Conservation (phyloP, 2,888 invertebrate genomes). For the Neoscelio sp. region DNA sequence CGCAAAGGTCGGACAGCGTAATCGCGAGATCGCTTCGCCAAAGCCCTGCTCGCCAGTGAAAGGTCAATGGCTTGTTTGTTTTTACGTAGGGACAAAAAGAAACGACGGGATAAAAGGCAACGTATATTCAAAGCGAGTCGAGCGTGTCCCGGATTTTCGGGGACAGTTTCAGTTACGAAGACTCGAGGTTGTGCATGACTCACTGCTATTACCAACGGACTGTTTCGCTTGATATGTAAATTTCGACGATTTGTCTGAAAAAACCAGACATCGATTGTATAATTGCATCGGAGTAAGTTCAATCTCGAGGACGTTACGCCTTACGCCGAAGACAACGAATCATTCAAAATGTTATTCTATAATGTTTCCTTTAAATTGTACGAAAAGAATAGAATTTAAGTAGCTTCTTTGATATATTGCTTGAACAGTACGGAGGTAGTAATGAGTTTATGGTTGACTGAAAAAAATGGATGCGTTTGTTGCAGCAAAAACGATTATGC, state of each 20-base stretch:
- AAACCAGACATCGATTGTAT: constrained; percentile 21
- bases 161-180: not conserved
- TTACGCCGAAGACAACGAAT: too few relatives aligned
- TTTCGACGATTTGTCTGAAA: constrained; percentile 25
- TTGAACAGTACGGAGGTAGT: too few relatives aligned
- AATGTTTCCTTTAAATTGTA: too few relatives aligned
- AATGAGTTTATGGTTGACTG: not conserved
- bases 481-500: not conserved
- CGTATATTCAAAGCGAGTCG: constrained; percentile 29
- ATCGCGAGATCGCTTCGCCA: constrained; percentile 33
- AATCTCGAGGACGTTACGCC: not conserved
- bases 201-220: constrained; percentile 17
- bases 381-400: too few relatives aligned
- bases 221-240: constrained; percentile 47
- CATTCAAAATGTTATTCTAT: too few relatives aligned
- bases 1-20: constrained; percentile 51
- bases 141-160: constrained; percentile 27
- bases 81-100: constrained; percentile 11
- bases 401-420: too few relatives aligned
- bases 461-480: not conserved
- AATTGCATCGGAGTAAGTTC: constrained; percentile 20
- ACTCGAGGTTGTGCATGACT: constrained; percentile 28
- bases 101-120: too few relatives aligned
- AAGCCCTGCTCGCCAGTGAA: constrained; percentile 12
- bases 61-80: constrained; percentile 65